Evolutionary conservation across 2,797 vertebrate genomes (phyloP).

Genomic region (Microhierax caerulescens): DNA sequence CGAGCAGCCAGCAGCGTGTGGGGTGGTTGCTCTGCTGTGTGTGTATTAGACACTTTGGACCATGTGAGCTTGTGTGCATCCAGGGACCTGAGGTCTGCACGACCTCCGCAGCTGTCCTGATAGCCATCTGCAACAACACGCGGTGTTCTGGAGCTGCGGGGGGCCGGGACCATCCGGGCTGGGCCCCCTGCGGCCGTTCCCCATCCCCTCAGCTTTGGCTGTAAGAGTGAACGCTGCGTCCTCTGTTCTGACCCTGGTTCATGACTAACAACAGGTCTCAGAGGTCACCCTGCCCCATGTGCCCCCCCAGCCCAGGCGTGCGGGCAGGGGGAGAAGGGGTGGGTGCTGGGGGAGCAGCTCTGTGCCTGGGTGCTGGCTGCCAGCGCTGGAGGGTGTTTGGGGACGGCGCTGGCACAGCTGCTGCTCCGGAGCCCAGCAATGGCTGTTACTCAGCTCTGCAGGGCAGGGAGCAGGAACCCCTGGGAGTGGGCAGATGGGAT

Average conservation of each 20-base stretch:
- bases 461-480: neutral
- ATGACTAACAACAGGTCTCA: rapidly evolving
- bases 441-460: neutral
- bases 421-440: neutral
- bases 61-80: rapidly evolving
- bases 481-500: neutral
- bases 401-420: rapidly evolving
- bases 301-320: neutral
- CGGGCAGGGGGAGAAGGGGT: neutral
- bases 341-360: neutral
- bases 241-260: neutral
- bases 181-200: neutral
- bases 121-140: neutral
- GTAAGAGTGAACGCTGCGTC: neutral
- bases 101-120: neutral
- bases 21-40: rapidly evolving
- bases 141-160: neutral
- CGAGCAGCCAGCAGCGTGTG: neutral
- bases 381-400: neutral
- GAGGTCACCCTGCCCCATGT: neutral
- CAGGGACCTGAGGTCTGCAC: neutral
- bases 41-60: neutral
- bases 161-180: rapidly evolving
- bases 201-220: neutral
- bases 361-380: neutral